phyloP scores from a whole-genome alignment of 1,140 invertebrate genomes.

The Planococcus citri region DNA sequence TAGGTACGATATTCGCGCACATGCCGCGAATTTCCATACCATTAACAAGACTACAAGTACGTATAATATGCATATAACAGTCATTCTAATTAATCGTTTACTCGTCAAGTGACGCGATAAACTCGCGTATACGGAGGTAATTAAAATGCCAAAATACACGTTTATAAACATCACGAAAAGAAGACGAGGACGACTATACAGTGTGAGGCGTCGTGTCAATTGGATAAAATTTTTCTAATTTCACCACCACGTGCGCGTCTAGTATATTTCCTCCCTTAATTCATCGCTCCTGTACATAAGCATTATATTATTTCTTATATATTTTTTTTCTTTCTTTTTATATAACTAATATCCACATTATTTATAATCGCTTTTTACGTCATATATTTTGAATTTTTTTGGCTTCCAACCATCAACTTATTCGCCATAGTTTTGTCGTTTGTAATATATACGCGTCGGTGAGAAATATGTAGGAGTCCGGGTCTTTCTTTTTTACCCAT shows the following conservation, averaged over 20 bases:
- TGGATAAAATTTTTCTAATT: too few relatives aligned
- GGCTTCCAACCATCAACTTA: background rate
- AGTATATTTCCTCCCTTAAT: background rate
- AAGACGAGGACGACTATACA: too few relatives aligned
- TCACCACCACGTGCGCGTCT: too few relatives aligned
- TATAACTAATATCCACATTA: background rate
- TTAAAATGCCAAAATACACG: background rate
- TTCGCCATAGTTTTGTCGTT: too few relatives aligned
- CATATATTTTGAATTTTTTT: background rate
- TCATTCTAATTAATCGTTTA: background rate
- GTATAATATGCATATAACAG: too few relatives aligned
- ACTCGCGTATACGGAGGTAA: background rate
- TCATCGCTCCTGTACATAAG: background rate
- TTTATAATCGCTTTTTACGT: background rate
- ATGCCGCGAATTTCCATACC: too few relatives aligned
- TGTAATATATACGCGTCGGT: too few relatives aligned
- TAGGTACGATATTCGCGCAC: too few relatives aligned
- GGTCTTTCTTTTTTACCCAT: background rate
- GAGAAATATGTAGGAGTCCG: background rate
- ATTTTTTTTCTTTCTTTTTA: background rate
- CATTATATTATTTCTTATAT: background rate
- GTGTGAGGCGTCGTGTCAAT: too few relatives aligned
- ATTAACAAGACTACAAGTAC: background rate
- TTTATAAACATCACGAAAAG: too few relatives aligned
- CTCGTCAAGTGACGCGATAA: background rate